Base-by-base conservation (phyloP, 1,140 invertebrate genomes). In the Eciton burchellii region DNA sequence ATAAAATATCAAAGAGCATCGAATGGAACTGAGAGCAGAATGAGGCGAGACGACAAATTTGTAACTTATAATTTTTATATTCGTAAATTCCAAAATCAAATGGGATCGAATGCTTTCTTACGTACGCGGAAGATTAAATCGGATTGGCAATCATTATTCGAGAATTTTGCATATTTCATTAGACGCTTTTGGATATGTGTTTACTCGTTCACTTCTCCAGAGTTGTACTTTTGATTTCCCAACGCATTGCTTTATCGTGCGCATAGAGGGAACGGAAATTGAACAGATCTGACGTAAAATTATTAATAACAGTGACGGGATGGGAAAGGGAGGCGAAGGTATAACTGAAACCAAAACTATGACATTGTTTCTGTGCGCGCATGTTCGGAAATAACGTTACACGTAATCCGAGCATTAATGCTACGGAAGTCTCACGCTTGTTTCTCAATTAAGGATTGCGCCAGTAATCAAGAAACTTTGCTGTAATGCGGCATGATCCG, bases 401-500 rank as follows among this genome's bases (percentile, higher is more conserved):
- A 14, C 14, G 57, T 59, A 62, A 74, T 47, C 8, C 62, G 6
- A 74, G 29, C 43, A 62, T 62, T 62, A 73, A 73, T 73, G 41
- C 24, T 19, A 59, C 16, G 16, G 19, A 74, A 74, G n/a, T 47
- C 12, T 6, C 19, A 56, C 19, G 57, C 24, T 47, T 62, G 19
- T 43, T 14, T 57, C 52, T 57, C 52, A 57, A 57, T 72, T 56
- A 72, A 72, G 29, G 19, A 43, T 43, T 56, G 35, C 14, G 29
- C 0, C 52, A 49, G 56, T 72, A 72, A 43, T 57, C 35, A 71
- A 41, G 43, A 73, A 74, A 74, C 57, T 74, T 74, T 74, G 35
- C 57, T 72, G 29, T 12, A 8, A 49, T 1, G 3, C 19, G 26
- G 35, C 16, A 14, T 11, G 12, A 57, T 72, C 29, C 14, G 29